phyloP scores from a whole-genome alignment of 2,888 invertebrate species.

The Congeria kusceri region DNA sequence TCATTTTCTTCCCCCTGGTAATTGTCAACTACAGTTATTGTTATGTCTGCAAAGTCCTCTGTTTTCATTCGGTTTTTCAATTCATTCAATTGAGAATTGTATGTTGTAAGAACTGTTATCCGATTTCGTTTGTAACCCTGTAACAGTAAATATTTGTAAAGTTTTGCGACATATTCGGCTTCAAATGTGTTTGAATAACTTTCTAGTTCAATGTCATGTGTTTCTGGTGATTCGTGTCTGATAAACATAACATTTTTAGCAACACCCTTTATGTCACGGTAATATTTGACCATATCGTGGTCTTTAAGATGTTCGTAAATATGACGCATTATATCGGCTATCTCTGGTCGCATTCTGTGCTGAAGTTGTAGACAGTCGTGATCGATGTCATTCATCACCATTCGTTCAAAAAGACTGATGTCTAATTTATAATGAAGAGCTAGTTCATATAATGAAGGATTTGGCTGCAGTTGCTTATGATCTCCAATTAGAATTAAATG shows the following conservation, averaged over 20 bases:
- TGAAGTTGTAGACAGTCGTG: conserved; percentile 89
- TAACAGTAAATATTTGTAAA: conserved; percentile 79
- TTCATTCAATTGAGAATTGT: conserved; percentile 77
- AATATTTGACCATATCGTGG: conserved; percentile 71
- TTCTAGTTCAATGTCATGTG: conserved; percentile 67
- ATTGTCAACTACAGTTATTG: conserved; percentile 80
- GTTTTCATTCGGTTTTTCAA: conserved; percentile 70
- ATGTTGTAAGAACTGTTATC: conserved; percentile 83
- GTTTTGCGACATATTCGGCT: conserved; percentile 75
- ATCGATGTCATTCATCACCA: conserved; percentile 90
- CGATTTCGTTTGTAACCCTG: conserved; percentile 79
- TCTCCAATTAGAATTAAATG: conserved; percentile 94
- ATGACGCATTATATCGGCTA: conserved; percentile 75
- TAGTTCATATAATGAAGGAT: conserved; percentile 89
- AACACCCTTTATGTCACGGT: conserved; percentile 77
- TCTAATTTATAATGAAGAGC: conserved; percentile 90
- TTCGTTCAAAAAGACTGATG: conserved; percentile 93
- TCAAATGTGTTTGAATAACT: conserved; percentile 82
- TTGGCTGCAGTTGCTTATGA: conserved; percentile 92
- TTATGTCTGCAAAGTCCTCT: conserved; percentile 68
- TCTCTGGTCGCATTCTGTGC: conserved; percentile 84
- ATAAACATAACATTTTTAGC: conserved; percentile 80
- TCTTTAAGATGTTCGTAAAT: conserved; percentile 80
- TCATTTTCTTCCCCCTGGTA: conserved; percentile 85
- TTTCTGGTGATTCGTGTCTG: conserved; percentile 76